A percentile compares a stretch with the other conserved stretches of the same genome.
phyloP scores from a whole-genome alignment of 1,140 invertebrate genomes.

The Aphis gossypii region DNA sequence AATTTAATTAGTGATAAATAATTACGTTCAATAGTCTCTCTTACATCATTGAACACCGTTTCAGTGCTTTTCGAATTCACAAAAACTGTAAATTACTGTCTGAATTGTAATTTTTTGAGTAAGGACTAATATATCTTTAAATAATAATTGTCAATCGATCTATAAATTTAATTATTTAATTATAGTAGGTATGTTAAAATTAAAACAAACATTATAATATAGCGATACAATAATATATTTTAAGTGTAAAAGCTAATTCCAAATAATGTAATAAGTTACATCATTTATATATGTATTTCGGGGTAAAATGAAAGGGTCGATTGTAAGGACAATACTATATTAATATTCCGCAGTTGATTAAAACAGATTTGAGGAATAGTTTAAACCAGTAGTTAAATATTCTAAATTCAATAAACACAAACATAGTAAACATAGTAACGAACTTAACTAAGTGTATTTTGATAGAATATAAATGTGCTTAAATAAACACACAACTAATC shows the following conservation, averaged over 20 bases:
- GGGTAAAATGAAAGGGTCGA: background rate
- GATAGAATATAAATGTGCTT: background rate
- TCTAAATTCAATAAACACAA: background rate
- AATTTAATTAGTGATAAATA: background rate
- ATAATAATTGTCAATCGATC: background rate
- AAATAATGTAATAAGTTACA: background rate
- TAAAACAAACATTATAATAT: background rate
- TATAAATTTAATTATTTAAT: background rate
- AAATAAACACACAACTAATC: background rate
- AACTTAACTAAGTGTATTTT: constrained; percentile 11
- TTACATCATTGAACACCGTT: background rate
- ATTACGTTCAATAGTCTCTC: background rate
- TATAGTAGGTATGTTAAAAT: background rate
- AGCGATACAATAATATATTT: background rate
- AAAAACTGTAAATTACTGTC: background rate
- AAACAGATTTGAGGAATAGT: background rate
- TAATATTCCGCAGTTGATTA: background rate
- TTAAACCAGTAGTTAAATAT: background rate
- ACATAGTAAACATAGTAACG: background rate
- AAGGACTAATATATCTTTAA: background rate
- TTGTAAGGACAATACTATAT: background rate
- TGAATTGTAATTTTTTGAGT: background rate
- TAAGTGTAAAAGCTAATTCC: background rate
- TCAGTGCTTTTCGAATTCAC: background rate
- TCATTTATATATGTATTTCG: background rate